Conservation (phyloP, 2,888 invertebrate species). For the Belgica antarctica region DNA sequence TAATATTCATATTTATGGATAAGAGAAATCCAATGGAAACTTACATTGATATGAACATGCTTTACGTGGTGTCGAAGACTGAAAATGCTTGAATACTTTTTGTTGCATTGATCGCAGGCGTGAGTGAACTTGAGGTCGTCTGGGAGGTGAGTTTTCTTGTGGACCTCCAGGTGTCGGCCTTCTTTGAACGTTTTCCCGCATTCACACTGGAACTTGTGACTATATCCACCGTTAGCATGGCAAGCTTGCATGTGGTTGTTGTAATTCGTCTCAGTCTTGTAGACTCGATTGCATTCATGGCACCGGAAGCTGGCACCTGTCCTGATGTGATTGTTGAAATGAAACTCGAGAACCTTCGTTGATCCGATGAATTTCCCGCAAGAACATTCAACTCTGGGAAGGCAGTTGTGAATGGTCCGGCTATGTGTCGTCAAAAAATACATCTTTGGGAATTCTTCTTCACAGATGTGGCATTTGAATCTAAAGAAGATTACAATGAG, state of each 20-base stretch:
- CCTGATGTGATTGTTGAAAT: background rate
- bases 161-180: background rate
- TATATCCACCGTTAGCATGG: too few relatives aligned
- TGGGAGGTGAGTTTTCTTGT: conserved; percentile 8
- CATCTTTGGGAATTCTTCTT: background rate
- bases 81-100: background rate
- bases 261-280: background rate
- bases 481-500: background rate
- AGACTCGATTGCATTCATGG: background rate
- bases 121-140: background rate
- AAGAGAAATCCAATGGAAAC: background rate
- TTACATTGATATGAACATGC: conserved; percentile 17
- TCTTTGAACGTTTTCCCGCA: background rate
- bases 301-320: background rate
- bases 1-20: background rate
- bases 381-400: background rate
- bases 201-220: too few relatives aligned
- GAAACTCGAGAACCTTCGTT: background rate
- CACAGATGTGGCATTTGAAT: background rate
- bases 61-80: conserved; percentile 1
- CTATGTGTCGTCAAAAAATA: background rate
- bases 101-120: background rate
- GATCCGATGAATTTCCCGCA: background rate
- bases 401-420: background rate
- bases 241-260: background rate